Evolutionary conservation across 2,113 vertebrate genomes (phyloP).

Genomic region (Candoia aspera): DNA sequence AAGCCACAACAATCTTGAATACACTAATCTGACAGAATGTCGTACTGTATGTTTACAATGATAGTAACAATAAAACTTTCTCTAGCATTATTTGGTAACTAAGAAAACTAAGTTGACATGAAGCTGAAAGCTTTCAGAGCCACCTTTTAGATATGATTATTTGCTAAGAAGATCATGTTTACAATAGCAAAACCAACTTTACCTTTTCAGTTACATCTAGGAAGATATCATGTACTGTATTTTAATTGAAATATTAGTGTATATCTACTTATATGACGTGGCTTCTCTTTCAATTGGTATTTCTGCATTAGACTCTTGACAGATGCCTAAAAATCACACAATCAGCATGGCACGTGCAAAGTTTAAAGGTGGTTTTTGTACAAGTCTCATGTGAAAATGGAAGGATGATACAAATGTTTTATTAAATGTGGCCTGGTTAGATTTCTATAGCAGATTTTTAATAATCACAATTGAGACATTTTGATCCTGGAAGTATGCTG

Average conservation of each 20-base stretch:
- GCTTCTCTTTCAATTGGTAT: background rate
- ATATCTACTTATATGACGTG: background rate
- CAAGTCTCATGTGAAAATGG: background rate
- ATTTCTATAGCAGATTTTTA: background rate
- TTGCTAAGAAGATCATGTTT: background rate
- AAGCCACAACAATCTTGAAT: background rate
- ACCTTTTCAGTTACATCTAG: background rate
- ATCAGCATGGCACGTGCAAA: background rate
- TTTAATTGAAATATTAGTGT: background rate
- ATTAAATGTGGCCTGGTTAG: background rate
- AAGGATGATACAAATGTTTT: background rate
- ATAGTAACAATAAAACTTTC: conserved; percentile 1
- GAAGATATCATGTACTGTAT: background rate
- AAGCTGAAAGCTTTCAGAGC: conserved; percentile 2
- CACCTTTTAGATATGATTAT: conserved; percentile 18
- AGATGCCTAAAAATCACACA: background rate
- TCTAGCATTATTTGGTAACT: background rate
- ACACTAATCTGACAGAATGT: background rate
- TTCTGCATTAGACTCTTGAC: background rate
- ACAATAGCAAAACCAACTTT: background rate
- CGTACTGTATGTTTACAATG: background rate
- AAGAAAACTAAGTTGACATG: background rate
- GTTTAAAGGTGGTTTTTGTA: background rate
- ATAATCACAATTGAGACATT: background rate
- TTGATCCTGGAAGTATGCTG: background rate